A percentile compares a stretch with the other conserved stretches of the same genome.
These are phyloP conservation scores for Montifringilla adamsi DNA, from an alignment of 2,113 vertebrate species.

Conservation along the genomic window DNA sequence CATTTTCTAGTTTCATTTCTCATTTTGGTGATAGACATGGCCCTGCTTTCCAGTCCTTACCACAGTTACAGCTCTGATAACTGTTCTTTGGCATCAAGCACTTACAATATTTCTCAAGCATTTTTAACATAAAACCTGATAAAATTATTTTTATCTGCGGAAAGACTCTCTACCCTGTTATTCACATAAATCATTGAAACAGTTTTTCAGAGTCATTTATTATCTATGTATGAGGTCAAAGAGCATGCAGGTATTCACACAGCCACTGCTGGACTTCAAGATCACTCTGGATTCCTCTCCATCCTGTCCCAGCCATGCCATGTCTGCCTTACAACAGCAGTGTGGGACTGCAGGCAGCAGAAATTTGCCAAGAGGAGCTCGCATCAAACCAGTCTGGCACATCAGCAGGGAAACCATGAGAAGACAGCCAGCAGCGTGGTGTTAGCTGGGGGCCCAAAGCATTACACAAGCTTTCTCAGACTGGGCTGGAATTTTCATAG, in stretches of 20 bases:
- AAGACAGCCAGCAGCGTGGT: neutral
- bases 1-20: neutral
- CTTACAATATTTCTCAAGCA: neutral
- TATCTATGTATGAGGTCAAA: neutral
- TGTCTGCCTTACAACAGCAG: neutral
- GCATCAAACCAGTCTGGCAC: neutral
- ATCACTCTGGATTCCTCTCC: neutral
- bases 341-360: neutral
- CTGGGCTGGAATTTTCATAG: neutral
- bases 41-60: neutral
- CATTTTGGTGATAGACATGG: neutral
- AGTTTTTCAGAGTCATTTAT: neutral
- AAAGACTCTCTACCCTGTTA: neutral
- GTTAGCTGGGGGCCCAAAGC: neutral
- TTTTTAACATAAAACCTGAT: neutral
- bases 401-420: neutral
- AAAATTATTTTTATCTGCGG: neutral
- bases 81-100: neutral
- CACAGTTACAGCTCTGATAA: neutral
- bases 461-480: neutral
- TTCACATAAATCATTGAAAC: neutral
- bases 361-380: neutral
- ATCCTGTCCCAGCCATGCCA: rapidly evolving
- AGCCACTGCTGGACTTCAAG: neutral
- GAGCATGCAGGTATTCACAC: neutral